Evolutionary conservation across 1,140 invertebrate species (phyloP), one percentile per base, ranked within the genome.

Genomic region (Fopius arisanus): DNA sequence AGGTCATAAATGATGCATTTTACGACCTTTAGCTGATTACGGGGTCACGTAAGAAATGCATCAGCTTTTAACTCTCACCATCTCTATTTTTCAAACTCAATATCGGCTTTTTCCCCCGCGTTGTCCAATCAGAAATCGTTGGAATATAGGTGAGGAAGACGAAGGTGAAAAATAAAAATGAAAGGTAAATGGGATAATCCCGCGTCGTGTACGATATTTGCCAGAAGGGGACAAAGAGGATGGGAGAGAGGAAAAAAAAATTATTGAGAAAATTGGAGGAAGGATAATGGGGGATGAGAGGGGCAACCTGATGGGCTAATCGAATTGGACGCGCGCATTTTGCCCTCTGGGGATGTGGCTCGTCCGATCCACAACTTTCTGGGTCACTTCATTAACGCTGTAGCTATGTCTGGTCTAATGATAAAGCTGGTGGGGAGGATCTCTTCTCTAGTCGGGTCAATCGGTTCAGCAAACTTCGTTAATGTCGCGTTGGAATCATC

Each of bases 391-490:
- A 77, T 78, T 68, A 72, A 73, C 43, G 75, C 67, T 40, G 21
- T 68, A 63, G 72, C 37, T 72, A 72, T 72, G 63, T 40, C 62
- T 9, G 43, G 37, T 66, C 62, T 72, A 72, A 72, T 72, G 62
- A 71, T 71, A 31, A 19, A 16, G 43, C 9, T 26, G 19, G 54
- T 26, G 54, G 28, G 28, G 21, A 62, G 26, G 12, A 31, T n/a
- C 21, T 16, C 70, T 54, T 28, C 41, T 62, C 67, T 72, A 67
- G 37, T 29, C 19, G 70, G 70, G 70, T 72, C 70, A 72, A 72
- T 72, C 65, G 66, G 73, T 72, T 79, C 63, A 70, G 67, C 70
- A 76, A 79, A 76, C 76, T 75, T 76, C 54, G 74, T 77, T 78
- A 76, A 41, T 71, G 33, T 59, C 19, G 16, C 19, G 37, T 33